phyloP scores from a whole-genome alignment of 1,140 invertebrate species.

The Ladona fulva region DNA sequence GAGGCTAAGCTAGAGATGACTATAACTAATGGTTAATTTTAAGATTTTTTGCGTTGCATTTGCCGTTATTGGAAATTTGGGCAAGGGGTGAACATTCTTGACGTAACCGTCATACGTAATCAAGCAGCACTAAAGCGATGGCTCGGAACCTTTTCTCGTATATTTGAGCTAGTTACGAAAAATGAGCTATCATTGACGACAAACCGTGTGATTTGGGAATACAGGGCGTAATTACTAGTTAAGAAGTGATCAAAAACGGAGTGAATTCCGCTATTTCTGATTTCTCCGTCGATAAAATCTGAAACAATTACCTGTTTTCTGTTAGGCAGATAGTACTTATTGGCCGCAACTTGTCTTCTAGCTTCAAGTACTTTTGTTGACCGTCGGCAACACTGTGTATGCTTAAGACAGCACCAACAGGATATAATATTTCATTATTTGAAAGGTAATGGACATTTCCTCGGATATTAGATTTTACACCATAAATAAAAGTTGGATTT shows the following conservation, averaged over 20 bases:
- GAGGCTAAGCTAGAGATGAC: too few species aligned
- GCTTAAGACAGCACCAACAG: conserved; percentile 52
- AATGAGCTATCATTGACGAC: not conserved
- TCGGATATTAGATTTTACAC: conserved; percentile 45
- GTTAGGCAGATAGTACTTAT: conserved; percentile 49
- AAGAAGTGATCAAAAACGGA: too few species aligned
- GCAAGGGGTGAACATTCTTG: too few species aligned
- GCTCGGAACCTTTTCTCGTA: not conserved
- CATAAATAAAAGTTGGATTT: conserved; percentile 36
- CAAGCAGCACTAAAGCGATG: not conserved
- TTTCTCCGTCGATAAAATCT: not conserved
- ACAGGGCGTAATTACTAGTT: not conserved
- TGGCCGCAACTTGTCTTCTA: conserved; percentile 38
- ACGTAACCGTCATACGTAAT: too few species aligned
- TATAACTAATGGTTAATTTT: too few species aligned
- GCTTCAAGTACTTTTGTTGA: conserved; percentile 34
- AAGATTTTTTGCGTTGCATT: too few species aligned
- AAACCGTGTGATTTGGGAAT: not conserved
- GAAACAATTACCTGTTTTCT: conserved; percentile 47
- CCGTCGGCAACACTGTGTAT: conserved; percentile 48
- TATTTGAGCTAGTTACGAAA: not conserved
- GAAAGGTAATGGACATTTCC: conserved; percentile 54
- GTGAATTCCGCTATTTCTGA: too few species aligned
- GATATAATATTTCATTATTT: conserved; percentile 57
- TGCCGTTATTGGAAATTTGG: too few species aligned